Percentiles rank a stretch among this genome's conserved stretches.
Conservation (phyloP, 2,113 vertebrate genomes). For the Macaca mulatta region DNA sequence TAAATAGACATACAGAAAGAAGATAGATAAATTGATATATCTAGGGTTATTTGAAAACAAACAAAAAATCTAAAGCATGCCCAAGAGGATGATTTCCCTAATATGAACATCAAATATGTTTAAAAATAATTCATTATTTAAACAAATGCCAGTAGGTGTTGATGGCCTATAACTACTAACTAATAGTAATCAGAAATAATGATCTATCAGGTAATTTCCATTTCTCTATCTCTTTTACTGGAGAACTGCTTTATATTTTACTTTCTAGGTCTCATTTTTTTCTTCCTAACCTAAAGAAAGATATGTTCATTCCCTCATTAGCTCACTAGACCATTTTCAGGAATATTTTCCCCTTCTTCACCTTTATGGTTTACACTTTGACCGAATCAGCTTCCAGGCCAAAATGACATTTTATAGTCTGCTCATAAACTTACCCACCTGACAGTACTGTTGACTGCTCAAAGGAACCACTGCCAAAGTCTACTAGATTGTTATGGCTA, state of each 20-base stretch:
- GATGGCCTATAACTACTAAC: not conserved
- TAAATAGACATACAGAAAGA: not conserved
- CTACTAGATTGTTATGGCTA: slow-evolving; percentile 25
- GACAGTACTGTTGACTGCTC: slow-evolving; percentile 13
- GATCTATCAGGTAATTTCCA: not conserved
- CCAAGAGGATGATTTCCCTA: not conserved
- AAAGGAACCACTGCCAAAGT: slow-evolving; percentile 18
- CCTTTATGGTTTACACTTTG: slow-evolving; percentile 18
- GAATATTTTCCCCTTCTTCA: slow-evolving; percentile 48
- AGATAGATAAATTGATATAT: not conserved
- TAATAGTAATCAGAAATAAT: not conserved
- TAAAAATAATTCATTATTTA: slow-evolving; percentile 1
- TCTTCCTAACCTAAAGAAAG: not conserved
- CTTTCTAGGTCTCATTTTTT: slow-evolving; percentile 21
- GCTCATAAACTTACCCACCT: slow-evolving; percentile 64
- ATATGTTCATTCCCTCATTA: slow-evolving; percentile 37
- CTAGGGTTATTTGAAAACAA: not conserved
- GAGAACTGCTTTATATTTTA: not conserved
- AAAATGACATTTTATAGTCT: slow-evolving; percentile 43
- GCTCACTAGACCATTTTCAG: slow-evolving; percentile 16
- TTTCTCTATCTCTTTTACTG: not conserved
- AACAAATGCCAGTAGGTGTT: not conserved
- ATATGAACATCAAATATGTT: not conserved
- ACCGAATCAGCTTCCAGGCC: slow-evolving; percentile 22
- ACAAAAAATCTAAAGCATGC: not conserved